Evolutionary conservation across 1,140 invertebrate species (phyloP).

Genomic region (Drosophila nannoptera): DNA sequence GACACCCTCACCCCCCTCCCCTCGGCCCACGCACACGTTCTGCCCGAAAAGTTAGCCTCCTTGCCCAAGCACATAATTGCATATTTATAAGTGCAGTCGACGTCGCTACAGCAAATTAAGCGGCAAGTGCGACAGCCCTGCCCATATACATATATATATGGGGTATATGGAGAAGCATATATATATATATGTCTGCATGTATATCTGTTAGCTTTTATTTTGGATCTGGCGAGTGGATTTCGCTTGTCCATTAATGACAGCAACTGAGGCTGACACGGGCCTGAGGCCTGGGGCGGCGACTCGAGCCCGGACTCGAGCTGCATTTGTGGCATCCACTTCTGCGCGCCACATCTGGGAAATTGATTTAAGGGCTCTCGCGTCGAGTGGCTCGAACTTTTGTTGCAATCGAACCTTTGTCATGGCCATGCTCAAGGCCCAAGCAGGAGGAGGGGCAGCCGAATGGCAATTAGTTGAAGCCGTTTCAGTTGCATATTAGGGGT

Average conservation of each 20-base stretch:
- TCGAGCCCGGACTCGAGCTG: constrained; percentile 7
- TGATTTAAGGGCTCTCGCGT: constrained; percentile 41
- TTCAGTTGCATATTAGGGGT: background rate
- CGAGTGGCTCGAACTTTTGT: constrained; percentile 32
- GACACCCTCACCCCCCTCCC: background rate
- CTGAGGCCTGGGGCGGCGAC: background rate
- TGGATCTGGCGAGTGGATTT: constrained; percentile 38
- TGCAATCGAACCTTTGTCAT: constrained; percentile 43
- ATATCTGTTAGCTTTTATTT: constrained; percentile 22
- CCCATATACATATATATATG: background rate
- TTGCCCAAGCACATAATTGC: constrained; percentile 62
- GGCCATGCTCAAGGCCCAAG: constrained; percentile 20
- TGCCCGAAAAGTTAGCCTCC: constrained; percentile 36
- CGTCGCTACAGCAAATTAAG: constrained; percentile 61
- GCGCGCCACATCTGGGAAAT: constrained; percentile 32
- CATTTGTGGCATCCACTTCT: constrained; percentile 22
- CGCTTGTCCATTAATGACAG: constrained; percentile 60
- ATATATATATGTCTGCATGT: background rate
- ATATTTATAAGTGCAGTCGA: constrained; percentile 68
- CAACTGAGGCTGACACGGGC: constrained; percentile 33
- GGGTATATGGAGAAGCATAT: too few species aligned
- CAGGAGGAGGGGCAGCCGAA: too few species aligned
- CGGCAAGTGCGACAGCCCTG: constrained; percentile 3
- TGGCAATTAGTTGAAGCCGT: too few species aligned
- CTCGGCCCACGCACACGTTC: background rate